Evolutionary conservation across 2,113 vertebrate species (phyloP), one percentile per base, ranked within the genome.

Genomic region (Oncorhynchus masou): DNA sequence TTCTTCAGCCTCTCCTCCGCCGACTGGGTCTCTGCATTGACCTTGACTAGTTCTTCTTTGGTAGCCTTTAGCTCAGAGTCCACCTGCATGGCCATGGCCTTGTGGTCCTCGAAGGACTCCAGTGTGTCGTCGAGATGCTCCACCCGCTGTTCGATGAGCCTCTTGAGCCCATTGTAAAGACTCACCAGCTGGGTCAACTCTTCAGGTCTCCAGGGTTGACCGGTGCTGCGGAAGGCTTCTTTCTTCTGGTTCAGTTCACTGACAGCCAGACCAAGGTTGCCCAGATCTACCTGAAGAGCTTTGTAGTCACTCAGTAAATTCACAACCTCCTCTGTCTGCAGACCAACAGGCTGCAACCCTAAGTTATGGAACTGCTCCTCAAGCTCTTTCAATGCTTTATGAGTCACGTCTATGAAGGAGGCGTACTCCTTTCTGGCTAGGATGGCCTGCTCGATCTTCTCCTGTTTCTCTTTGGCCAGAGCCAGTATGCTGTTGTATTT

Each of bases 171-270:
- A 12, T 96, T 94, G 89, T 95, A 95, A 0, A 94, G 80, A 0
- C 95, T 92, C 20, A 93, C 88, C 1, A 98, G 93, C 65, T 92
- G 91, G 20, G 94, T 91, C 96, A 97, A 96, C 82, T 95, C 93
- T 67, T 98, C 96, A 0, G 97, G 91, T 27, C 95, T 90, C 97
- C 96, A 98, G 0, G 97, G 96, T 34, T 98, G 96, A 5, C 97
- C 97, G 0, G 95, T 96, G 87, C 95, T 97, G 0, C 96, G 92
- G 71, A 98, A 97, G 49, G 94, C 94, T 77, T 98, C 97, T 78
- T 98, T 98, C 86, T 97, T 97, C 82, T 98, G 96, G 88, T 96
- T 97, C 74, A 98, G 91, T 49, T 98, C 95, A 19, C 93, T 94
- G 68, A 97, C 92, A 2, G 96, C 96, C 5, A 92, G 84, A 62